A percentile compares a stretch with the other conserved stretches of the same genome.
Conservation (phyloP, 2,888 invertebrate species). For the Atrina japonica region DNA sequence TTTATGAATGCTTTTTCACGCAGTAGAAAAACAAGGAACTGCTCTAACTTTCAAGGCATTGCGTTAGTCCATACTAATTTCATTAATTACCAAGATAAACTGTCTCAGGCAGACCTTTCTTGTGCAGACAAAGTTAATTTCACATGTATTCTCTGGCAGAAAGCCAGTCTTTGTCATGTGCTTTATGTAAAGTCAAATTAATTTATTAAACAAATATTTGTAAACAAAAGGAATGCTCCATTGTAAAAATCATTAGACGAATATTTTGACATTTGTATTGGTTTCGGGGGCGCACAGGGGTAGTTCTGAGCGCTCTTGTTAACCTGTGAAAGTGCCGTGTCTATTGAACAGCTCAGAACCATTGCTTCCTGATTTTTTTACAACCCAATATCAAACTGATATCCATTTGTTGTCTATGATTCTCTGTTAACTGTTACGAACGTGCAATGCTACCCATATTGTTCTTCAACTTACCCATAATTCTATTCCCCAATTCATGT, state of each 20-base stretch:
- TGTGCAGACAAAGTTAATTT: too few species aligned
- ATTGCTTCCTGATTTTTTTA: background rate
- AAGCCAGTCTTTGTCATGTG: too few species aligned
- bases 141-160: too few species aligned
- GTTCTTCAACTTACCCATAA: conserved; percentile 67
- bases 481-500: conserved; percentile 74
- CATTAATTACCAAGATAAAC: too few species aligned
- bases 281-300: background rate
- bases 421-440: background rate
- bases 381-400: background rate
- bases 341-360: background rate
- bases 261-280: background rate
- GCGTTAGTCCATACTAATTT: too few species aligned
- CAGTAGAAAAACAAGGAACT: too few species aligned
- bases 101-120: too few species aligned
- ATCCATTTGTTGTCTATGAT: background rate
- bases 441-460: background rate
- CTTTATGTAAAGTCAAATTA: too few species aligned
- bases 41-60: too few species aligned
- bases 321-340: background rate
- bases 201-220: background rate
- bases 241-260: background rate
- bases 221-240: background rate
- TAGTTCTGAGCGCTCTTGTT: background rate
- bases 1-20: too few species aligned